Base-by-base conservation (phyloP, 2,113 vertebrate species). In the Trichechus manatus region DNA sequence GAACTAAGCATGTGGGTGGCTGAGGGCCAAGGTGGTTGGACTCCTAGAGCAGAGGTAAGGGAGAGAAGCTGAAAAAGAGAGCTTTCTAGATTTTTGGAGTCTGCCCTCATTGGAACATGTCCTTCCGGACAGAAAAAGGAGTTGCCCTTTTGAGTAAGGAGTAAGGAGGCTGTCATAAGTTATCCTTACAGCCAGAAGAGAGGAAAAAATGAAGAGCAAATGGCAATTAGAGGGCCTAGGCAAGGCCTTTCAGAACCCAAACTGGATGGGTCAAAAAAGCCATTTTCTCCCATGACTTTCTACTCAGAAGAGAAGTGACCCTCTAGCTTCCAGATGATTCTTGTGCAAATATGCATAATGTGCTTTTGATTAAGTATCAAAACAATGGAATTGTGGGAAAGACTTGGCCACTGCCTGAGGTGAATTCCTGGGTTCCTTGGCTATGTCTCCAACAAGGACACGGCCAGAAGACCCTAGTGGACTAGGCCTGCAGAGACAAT, bases 321-420 rank as follows among this genome's bases (percentile, higher is more conserved):
- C 92, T 20, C 89, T n/a, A 44, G 50, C 83, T 91, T 93, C 89
- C 87, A 87, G 85, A 96, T 9, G 63, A 56, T 94, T 91, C 93
- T 97, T 94, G 64, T 75, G 85, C 83, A 97, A 94, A 89, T 89
- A 94, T n/a, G 63, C 75, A 61, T 77, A 83, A 93, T 59, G 25
- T 97, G 96, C 68, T 96, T 97, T 97, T 95, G 93, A 97, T 97
- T 97, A 97, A 97, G 42, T 93, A 95, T 94, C 96, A 96, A 97
- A 97, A 79, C 68, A 64, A 75, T 44, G 11, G 36, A 61, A 87
- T 83, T 94, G 50, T 1, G 27, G 91, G 87, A 87, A 89, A 95
- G 86, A 93, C 83, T 93, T 95, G 95, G 84, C 77, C 80, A 81
- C 53, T 84, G 97, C 61, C 70, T 80, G 86, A 80, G 82, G 74